Percentiles rank a stretch among this genome's conserved stretches.
Conservation (phyloP, 1,140 invertebrate species). For the Psilanteris sp. region DNA sequence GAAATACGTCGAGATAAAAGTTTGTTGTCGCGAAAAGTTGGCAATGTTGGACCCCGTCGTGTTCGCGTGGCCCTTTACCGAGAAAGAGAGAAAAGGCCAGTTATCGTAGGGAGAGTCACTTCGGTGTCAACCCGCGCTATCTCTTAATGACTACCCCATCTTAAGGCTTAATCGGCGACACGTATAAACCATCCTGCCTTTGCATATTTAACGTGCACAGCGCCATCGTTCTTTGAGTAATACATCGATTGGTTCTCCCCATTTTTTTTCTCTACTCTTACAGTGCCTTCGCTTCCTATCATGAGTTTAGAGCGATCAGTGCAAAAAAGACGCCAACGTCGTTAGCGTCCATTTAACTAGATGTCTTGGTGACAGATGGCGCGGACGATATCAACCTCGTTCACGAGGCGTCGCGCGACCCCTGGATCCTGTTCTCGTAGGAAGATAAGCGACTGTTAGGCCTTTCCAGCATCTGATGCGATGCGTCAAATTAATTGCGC, state of each 20-base stretch:
- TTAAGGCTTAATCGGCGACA: constrained; percentile 78
- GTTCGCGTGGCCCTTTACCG: constrained; percentile 62
- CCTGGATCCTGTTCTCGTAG: constrained; percentile 74
- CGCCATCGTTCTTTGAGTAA: constrained; percentile 53
- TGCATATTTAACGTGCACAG: constrained; percentile 77
- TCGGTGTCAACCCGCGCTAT: constrained; percentile 75
- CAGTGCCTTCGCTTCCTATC: constrained; percentile 18
- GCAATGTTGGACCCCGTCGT: constrained; percentile 49
- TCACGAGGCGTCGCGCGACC: constrained; percentile 66
- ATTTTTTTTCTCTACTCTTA: constrained; percentile 39
- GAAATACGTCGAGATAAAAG: constrained; percentile 62
- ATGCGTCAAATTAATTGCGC: constrained; percentile 55
- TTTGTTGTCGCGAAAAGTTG: constrained; percentile 57
- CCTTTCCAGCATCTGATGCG: constrained; percentile 18
- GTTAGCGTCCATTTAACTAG: constrained; percentile 24
- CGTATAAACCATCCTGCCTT: constrained; percentile 77
- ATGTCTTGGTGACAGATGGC: constrained; percentile 68
- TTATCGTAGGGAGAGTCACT: constrained; percentile 73
- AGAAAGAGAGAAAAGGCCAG: constrained; percentile 37
- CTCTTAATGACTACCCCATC: constrained; percentile 79
- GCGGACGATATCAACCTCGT: constrained; percentile 68
- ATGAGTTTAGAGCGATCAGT: constrained; percentile 36
- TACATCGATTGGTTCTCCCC: constrained; percentile 61
- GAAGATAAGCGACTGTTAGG: constrained; percentile 67
- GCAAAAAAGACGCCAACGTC: constrained; percentile 66